These are phyloP conservation scores for Drosophila setifemur DNA, from an alignment of 1,140 invertebrate species.

Conservation along the genomic window DNA sequence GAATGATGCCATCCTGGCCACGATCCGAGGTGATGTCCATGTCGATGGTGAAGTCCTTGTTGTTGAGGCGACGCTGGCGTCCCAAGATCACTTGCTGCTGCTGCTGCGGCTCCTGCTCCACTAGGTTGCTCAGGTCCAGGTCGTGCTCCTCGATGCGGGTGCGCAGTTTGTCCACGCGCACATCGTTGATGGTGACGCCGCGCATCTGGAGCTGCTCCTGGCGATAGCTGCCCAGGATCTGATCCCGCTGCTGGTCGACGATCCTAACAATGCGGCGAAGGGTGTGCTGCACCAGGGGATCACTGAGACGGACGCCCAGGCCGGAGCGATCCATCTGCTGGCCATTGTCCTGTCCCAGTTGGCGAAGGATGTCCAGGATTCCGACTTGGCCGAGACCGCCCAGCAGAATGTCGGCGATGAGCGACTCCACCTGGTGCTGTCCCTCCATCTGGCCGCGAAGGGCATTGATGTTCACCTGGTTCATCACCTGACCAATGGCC, in stretches of 20 bases:
- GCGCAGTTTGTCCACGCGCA: slow-evolving; percentile 83
- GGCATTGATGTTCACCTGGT: not conserved
- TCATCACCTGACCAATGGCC: slow-evolving; percentile 16
- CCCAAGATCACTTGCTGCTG: slow-evolving; percentile 30
- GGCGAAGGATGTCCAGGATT: slow-evolving; percentile 44
- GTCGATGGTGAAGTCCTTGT: slow-evolving; percentile 86
- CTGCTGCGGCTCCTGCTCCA: slow-evolving; percentile 81
- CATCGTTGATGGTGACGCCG: slow-evolving; percentile 85
- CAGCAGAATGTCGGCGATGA: slow-evolving; percentile 46
- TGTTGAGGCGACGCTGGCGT: slow-evolving; percentile 84
- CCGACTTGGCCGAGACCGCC: slow-evolving; percentile 52
- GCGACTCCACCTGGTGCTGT: slow-evolving; percentile 35
- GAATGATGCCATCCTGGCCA: slow-evolving; percentile 82
- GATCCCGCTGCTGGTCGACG: slow-evolving; percentile 83
- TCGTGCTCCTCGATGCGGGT: slow-evolving; percentile 63
- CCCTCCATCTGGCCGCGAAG: not conserved
- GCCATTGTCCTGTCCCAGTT: slow-evolving; percentile 32
- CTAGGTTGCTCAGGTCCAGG: slow-evolving; percentile 59
- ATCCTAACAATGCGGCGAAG: slow-evolving; percentile 85
- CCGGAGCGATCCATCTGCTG: slow-evolving; percentile 39
- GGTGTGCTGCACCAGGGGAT: slow-evolving; percentile 86
- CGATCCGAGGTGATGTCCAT: slow-evolving; percentile 83
- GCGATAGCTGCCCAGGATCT: slow-evolving; percentile 71
- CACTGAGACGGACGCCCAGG: slow-evolving; percentile 81
- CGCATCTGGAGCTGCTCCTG: slow-evolving; percentile 83